phyloP scores from a whole-genome alignment of 2,888 invertebrate genomes.

The Ptychoptera albimana region DNA sequence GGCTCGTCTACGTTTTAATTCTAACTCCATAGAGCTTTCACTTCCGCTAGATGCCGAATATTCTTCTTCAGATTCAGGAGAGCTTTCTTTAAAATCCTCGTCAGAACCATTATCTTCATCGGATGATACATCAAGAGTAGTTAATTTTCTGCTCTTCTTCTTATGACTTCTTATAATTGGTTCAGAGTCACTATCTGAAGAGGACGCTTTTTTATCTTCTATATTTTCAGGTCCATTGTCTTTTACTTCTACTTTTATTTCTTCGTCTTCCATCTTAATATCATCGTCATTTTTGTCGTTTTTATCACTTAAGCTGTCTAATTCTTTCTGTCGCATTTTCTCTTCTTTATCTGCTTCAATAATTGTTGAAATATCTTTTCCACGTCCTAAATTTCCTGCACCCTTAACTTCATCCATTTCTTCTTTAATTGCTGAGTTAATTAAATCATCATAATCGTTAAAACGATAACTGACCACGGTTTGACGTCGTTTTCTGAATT shows the following conservation, averaged over 20 bases:
- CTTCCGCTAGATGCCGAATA: slow-evolving; percentile 42
- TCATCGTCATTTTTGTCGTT: slow-evolving; percentile 17
- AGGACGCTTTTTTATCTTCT: slow-evolving; percentile 16
- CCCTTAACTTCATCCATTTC: slow-evolving; percentile 61
- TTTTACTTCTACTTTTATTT: slow-evolving; percentile 12
- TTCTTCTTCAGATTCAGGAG: slow-evolving; percentile 35
- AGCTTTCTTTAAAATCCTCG: slow-evolving; percentile 75
- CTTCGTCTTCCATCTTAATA: slow-evolving; percentile 11
- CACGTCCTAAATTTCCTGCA: slow-evolving; percentile 66
- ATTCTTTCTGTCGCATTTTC: slow-evolving; percentile 24
- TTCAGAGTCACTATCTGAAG: slow-evolving; percentile 27
- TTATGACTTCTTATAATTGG: slow-evolving; percentile 20
- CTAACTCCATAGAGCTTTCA: slow-evolving; percentile 31
- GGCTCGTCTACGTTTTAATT: slow-evolving; percentile 28
- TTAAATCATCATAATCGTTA: slow-evolving; percentile 90
- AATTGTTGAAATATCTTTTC: slow-evolving; percentile 87
- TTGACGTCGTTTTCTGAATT: slow-evolving; percentile 63
- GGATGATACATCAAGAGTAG: slow-evolving; percentile 65
- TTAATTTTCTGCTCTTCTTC: slow-evolving; percentile 59
- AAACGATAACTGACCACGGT: slow-evolving; percentile 72
- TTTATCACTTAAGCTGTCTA: slow-evolving; percentile 20
- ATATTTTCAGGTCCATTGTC: slow-evolving; percentile 17
- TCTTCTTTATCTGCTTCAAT: slow-evolving; percentile 63
- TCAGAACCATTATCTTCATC: slow-evolving; percentile 66
- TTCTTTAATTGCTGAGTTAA: slow-evolving; percentile 78